Evolutionary conservation across 2,797 vertebrate genomes (phyloP), one percentile per base, ranked within the genome.

Genomic region (Sylvia borin): DNA sequence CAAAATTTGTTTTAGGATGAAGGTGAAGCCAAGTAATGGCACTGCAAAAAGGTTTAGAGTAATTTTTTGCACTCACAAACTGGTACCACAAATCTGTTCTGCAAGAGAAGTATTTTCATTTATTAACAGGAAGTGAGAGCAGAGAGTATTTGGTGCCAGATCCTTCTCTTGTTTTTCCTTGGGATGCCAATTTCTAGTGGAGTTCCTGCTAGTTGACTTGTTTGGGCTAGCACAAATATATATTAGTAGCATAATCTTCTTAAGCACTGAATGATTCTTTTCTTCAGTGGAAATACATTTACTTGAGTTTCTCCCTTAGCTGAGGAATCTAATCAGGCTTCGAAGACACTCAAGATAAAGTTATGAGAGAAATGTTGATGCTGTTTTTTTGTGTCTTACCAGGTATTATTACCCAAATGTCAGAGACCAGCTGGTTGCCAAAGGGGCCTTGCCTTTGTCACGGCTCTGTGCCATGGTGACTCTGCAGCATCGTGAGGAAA

Each of bases 321-420:
- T 47, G 11, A 5, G 22, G 51, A 34, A 40, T 25, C 9, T 53
- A 8, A 14, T 40, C 19, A 65, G n/a, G 48, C 22, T 79, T 81
- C 66, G 50, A 77, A 89, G 48, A 50, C 31, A 11, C 16, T 14
- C 11, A 54, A 14, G 26, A 45, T 70, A 4, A 31, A 36, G 10
- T 18, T 19, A 2, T 66, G 64, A 73, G 36, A 70, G 13, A 51
- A 81, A 10, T 8, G 3, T 9, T 76, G 65, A 83, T 36, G 48
- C 32, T 92, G 38, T 24, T 26, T 21, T 88, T 87, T 77, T 93
- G 13, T 88, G 77, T 58, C 77, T 95, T 36, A 2, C 86, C 88
- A 99, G 99, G 96, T 99, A 99, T 96, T 99, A 99, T 94, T 99
- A 99, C 97, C 99, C 99, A 74, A 99, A 99, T 70, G 99, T 99